These are phyloP conservation scores for Haemorhous mexicanus DNA, from an alignment of 2,113 vertebrate species.

Conservation along the genomic window DNA sequence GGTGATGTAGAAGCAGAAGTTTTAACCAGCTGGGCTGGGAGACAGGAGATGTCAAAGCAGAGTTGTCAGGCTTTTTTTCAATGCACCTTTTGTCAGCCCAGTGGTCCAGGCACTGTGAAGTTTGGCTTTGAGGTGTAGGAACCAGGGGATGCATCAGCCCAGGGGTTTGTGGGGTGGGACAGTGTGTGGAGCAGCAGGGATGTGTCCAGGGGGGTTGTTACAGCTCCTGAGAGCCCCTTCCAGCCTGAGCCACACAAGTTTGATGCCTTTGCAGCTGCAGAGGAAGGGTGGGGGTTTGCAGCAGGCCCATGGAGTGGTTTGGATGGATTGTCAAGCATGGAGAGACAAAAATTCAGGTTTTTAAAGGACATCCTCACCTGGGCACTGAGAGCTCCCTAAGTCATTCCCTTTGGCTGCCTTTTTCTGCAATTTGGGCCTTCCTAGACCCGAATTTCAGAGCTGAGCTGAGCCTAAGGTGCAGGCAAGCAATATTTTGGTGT, in stretches of 20 bases:
- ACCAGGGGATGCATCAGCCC: accelerated
- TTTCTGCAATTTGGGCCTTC: accelerated
- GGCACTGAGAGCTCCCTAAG: not conserved
- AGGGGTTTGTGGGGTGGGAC: not conserved
- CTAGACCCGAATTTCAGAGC: not conserved
- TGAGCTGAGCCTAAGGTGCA: not conserved
- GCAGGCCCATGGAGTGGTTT: not conserved
- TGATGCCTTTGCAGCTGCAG: not conserved
- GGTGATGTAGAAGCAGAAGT: not conserved
- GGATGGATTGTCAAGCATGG: accelerated
- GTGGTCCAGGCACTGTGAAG: not conserved
- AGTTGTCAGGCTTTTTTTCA: not conserved
- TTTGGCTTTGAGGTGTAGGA: not conserved
- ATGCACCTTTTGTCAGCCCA: not conserved
- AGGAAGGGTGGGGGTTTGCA: accelerated
- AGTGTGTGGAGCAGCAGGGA: not conserved
- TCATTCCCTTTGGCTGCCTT: not conserved
- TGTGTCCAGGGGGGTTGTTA: accelerated
- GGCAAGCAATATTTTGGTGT: accelerated
- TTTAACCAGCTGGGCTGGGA: not conserved
- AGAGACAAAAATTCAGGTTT: not conserved
- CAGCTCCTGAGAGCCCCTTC: not conserved
- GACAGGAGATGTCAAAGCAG: not conserved
- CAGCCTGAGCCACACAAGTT: not conserved
- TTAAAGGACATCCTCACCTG: not conserved